phyloP scores from a whole-genome alignment of 1,140 invertebrate genomes.

The Bombus pascuorum region DNA sequence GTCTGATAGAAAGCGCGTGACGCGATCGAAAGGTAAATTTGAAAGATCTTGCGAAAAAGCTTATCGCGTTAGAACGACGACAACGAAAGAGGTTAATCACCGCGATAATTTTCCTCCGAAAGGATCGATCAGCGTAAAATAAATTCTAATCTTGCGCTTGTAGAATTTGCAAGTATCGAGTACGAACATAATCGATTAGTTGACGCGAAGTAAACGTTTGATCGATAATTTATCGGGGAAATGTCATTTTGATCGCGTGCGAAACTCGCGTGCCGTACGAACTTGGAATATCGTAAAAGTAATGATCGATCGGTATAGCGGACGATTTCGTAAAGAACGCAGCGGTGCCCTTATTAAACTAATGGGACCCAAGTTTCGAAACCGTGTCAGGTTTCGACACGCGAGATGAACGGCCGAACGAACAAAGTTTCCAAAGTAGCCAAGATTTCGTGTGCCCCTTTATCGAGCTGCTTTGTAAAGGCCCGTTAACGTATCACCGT shows the following conservation, averaged over 20 bases:
- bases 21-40: conserved; percentile 44
- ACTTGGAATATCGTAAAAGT: conserved; percentile 34
- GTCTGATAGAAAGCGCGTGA: background rate
- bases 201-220: too few species aligned
- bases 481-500: background rate
- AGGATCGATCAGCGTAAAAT: too few species aligned
- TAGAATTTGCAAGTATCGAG: too few species aligned
- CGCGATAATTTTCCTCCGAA: too few species aligned
- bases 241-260: background rate
- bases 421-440: conserved; percentile 62
- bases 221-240: background rate
- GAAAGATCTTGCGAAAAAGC: conserved; percentile 30
- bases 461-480: conserved; percentile 22
- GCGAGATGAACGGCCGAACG: conserved; percentile 64
- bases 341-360: conserved; percentile 69
- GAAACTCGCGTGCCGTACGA: background rate
- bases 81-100: background rate
- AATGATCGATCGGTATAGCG: conserved; percentile 44
- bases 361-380: conserved; percentile 68
- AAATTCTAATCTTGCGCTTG: fast-evolving
- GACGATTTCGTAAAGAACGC: conserved; percentile 67
- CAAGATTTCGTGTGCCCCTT: conserved; percentile 49
- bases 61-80: conserved; percentile 13
- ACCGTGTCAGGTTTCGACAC: conserved; percentile 65
- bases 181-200: too few species aligned